These are phyloP conservation scores for Gorilla gorilla DNA, from an alignment of 2,113 vertebrate genomes.

Conservation along the genomic window DNA sequence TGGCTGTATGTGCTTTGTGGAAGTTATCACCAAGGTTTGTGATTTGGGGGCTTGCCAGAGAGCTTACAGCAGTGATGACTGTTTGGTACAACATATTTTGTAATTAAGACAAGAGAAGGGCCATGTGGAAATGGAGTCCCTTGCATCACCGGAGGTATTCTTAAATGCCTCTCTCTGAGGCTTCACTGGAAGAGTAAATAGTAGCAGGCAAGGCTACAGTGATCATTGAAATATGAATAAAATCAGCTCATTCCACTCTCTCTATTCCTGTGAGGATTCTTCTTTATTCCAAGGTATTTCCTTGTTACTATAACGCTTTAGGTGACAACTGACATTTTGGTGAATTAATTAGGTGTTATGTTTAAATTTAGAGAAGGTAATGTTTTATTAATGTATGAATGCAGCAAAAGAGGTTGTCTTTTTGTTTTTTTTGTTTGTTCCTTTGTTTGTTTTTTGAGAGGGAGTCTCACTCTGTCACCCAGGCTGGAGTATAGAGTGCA, in stretches of 20 bases:
- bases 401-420: background rate
- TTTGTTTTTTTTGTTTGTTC: too few species aligned
- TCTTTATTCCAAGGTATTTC: conserved; percentile 57
- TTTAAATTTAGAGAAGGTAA: conserved; percentile 66
- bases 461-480: too few species aligned
- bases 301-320: conserved; percentile 22
- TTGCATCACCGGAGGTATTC: background rate
- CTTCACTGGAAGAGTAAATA: background rate
- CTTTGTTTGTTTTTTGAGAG: too few species aligned
- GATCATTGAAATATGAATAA: background rate
- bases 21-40: background rate
- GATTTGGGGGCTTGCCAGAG: background rate
- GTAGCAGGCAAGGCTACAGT: background rate
- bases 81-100: conserved; percentile 14
- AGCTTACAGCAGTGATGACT: background rate
- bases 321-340: conserved; percentile 70
- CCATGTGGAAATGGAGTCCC: background rate
- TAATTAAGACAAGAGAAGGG: conserved; percentile 21
- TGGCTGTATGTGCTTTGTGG: background rate
- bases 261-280: background rate
- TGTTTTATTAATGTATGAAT: conserved; percentile 69
- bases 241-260: background rate
- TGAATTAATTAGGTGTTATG: conserved; percentile 63
- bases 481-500: too few species aligned
- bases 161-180: background rate